A percentile compares a stretch with the other conserved stretches of the same genome.
Evolutionary conservation across 2,113 vertebrate genomes (phyloP).

Genomic region (Pionites leucogaster): DNA sequence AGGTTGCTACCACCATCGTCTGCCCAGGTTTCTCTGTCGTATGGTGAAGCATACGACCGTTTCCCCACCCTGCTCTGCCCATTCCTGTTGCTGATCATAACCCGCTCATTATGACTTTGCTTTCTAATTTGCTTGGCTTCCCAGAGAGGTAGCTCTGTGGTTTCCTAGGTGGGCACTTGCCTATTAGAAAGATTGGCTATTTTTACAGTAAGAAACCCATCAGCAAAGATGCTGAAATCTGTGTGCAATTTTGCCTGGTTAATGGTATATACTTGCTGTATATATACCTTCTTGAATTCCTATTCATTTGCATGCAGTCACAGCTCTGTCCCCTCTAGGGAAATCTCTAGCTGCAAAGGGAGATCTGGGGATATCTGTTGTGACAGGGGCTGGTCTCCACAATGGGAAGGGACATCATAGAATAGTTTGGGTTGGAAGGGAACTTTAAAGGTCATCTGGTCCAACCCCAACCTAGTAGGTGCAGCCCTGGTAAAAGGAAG

Average conservation of each 20-base stretch:
- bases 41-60: fast-evolving
- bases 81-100: not conserved
- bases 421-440: not conserved
- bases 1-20: fast-evolving
- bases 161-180: not conserved
- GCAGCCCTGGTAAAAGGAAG: not conserved
- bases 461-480: not conserved
- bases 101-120: not conserved
- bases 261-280: not conserved
- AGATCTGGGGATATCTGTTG: not conserved
- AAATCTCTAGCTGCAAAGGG: not conserved
- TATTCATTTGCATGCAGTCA: not conserved
- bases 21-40: not conserved
- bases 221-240: not conserved
- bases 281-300: not conserved
- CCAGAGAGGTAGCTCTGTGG: not conserved
- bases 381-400: not conserved
- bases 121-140: not conserved
- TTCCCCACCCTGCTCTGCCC: not conserved
- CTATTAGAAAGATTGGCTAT: not conserved
- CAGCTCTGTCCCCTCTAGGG: not conserved
- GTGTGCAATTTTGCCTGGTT: not conserved
- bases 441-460: not conserved
- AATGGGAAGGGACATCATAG: fast-evolving
- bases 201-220: not conserved